Conservation (phyloP, 2,888 invertebrate genomes). For the Epistrophella euchroma region DNA sequence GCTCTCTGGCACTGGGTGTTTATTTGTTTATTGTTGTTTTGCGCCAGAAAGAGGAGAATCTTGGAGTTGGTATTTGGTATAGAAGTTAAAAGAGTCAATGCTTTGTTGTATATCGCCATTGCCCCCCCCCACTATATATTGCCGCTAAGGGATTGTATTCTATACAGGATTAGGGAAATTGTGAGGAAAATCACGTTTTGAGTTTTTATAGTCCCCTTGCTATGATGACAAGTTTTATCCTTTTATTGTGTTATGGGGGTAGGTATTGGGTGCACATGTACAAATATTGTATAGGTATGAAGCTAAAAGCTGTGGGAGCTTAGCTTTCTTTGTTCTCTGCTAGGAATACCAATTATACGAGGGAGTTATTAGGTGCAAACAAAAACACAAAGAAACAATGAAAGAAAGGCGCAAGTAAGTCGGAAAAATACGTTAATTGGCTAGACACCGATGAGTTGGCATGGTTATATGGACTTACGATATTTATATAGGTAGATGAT, state of each 20-base stretch:
- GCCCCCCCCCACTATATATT: no score
- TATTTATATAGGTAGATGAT: no score
- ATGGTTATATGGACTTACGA: constrained; percentile 16
- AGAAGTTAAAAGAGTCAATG: constrained; percentile 22
- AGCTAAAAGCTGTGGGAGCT: constrained; percentile 19
- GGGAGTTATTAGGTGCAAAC: constrained; percentile 47
- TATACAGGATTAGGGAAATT: constrained; percentile 69
- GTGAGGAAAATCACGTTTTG: constrained; percentile 74
- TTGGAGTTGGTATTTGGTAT: neutral
- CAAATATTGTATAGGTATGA: neutral
- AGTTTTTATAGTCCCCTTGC: constrained; percentile 53
- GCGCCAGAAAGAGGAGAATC: constrained; percentile 5
- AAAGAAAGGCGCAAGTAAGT: constrained; percentile 45
- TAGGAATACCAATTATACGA: constrained; percentile 69
- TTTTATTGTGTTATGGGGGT: constrained; percentile 37
- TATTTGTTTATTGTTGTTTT: constrained; percentile 60
- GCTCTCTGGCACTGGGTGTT: constrained; percentile 18
- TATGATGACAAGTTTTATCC: constrained; percentile 60
- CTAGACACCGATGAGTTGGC: constrained; percentile 46
- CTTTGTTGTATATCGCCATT: neutral
- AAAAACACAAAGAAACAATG: constrained; percentile 40
- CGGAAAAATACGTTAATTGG: constrained; percentile 68
- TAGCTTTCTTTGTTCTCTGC: constrained; percentile 54
- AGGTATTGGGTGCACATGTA: neutral
- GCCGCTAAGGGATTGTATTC: constrained; percentile 45